These are phyloP conservation scores for Phalloptychus januarius DNA, from an alignment of 2,797 vertebrate genomes.

Conservation along the genomic window DNA sequence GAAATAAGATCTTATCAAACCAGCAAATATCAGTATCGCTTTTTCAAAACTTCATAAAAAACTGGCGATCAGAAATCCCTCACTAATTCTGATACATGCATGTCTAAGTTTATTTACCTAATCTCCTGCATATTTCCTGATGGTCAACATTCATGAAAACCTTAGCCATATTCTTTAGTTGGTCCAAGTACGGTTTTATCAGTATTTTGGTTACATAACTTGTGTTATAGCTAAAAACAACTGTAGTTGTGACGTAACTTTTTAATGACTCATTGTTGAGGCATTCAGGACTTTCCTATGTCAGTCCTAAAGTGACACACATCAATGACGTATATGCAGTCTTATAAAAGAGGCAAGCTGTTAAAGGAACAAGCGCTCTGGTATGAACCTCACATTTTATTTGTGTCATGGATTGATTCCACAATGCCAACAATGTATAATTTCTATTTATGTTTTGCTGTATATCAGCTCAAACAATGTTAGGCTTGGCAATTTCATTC, in stretches of 20 bases:
- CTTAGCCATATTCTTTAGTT: not conserved
- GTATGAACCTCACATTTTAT: not conserved
- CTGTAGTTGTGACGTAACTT: not conserved
- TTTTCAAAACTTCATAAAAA: not conserved
- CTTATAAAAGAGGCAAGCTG: not conserved
- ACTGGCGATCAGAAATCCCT: not conserved
- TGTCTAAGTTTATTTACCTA: not conserved
- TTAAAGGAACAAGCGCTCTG: not conserved
- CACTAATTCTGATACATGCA: not conserved
- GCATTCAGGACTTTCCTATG: not conserved
- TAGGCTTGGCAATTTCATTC: not conserved
- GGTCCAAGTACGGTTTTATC: not conserved
- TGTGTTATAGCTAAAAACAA: not conserved
- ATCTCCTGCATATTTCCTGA: not conserved
- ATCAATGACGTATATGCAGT: not conserved
- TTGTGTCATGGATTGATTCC: not conserved
- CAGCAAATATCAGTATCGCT: not conserved
- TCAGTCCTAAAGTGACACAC: not conserved
- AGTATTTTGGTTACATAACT: not conserved
- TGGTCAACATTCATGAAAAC: not conserved
- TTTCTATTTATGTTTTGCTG: not conserved
- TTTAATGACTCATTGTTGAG: not conserved
- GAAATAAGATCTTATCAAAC: not conserved
- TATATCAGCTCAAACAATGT: not conserved
- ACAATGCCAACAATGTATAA: not conserved